Conservation (phyloP, 35 echinoderm and acorn worm species). For the Ophiothrix spiculata region DNA sequence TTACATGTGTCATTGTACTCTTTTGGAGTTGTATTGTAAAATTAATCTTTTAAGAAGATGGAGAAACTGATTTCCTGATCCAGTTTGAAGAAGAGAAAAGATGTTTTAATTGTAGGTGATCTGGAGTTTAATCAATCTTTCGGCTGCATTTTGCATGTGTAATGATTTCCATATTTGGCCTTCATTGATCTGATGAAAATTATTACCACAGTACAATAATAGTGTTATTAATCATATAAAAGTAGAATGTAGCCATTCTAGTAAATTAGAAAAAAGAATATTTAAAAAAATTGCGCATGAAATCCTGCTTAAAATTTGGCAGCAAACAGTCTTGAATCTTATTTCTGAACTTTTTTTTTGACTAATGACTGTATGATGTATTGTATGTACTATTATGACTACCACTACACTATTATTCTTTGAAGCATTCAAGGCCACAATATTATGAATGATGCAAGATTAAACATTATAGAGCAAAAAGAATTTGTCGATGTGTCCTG, state of each 20-base stretch:
- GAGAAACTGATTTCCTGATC: neutral
- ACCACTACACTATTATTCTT: neutral
- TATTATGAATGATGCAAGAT: slow-evolving; percentile 16
- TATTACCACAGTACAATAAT: neutral
- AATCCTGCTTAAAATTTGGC: neutral
- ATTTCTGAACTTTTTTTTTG: neutral
- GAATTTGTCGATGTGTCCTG: no score
- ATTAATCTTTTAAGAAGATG: neutral
- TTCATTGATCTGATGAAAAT: neutral
- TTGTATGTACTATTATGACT: slow-evolving; percentile 3
- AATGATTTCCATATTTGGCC: neutral
- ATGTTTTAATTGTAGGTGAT: neutral
- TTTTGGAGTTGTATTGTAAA: neutral
- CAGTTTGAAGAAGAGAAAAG: no score
- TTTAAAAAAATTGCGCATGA: neutral
- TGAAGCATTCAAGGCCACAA: slow-evolving; percentile 8
- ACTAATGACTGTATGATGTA: slow-evolving; percentile 8
- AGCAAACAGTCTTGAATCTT: slow-evolving; percentile 1
- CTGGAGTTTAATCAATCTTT: neutral
- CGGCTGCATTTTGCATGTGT: slow-evolving; percentile 1
- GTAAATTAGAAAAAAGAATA: neutral
- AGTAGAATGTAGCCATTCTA: neutral
- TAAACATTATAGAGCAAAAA: slow-evolving; percentile 4
- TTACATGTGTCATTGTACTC: neutral
- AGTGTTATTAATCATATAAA: neutral